phyloP scores from a whole-genome alignment of 2,113 vertebrate species.

The Epinephelus cyanopodus region DNA sequence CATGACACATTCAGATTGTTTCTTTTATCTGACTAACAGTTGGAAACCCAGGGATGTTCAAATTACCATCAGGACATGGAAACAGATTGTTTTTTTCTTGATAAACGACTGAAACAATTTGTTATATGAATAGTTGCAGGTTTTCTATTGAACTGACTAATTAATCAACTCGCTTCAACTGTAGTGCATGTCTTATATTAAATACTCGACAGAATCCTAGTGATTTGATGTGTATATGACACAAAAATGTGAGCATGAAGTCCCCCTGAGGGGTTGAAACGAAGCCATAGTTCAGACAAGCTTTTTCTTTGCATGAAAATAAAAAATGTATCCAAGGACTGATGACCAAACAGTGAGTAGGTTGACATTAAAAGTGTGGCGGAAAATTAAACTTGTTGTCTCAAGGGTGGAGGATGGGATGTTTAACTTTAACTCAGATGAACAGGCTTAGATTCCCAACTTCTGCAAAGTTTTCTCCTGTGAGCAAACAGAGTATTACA shows the following conservation, averaged over 20 bases:
- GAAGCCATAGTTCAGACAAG: neutral
- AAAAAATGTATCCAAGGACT: constrained; percentile 5
- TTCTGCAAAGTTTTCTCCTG: neutral
- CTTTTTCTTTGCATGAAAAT: neutral
- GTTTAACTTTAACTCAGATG: constrained; percentile 5
- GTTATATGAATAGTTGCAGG: too few relatives aligned
- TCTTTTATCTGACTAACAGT: too few relatives aligned
- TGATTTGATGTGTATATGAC: neutral
- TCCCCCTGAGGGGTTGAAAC: neutral
- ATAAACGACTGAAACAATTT: too few relatives aligned
- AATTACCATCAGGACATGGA: too few relatives aligned
- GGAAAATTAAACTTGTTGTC: neutral
- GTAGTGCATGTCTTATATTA: neutral
- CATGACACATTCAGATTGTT: too few relatives aligned
- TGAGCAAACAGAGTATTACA: neutral
- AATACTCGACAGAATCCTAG: neutral
- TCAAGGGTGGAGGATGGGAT: neutral
- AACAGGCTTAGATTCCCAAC: constrained; percentile 2
- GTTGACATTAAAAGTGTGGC: neutral
- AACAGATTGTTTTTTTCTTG: too few relatives aligned
- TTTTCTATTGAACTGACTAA: neutral
- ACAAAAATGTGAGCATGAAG: neutral
- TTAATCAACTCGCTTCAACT: neutral
- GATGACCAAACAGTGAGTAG: neutral
- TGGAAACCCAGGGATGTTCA: too few relatives aligned